Evolutionary conservation across 2,797 vertebrate species (phyloP), one percentile per base, ranked within the genome.

Genomic region (Austrolebias charrua): DNA sequence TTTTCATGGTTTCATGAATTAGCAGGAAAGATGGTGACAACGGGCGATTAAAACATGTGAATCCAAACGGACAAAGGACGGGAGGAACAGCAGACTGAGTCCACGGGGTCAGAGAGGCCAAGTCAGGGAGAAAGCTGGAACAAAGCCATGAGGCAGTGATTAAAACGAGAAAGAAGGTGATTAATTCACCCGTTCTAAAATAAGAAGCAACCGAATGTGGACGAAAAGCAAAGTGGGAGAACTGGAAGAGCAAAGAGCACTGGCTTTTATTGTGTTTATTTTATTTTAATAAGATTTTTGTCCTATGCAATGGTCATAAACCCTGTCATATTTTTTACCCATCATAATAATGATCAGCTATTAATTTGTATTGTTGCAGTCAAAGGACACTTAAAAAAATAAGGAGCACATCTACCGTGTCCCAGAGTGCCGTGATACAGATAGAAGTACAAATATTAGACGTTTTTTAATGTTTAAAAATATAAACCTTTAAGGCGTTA

Each of bases 21-120:
- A 69, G 86, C 81, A 70, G 79, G 51, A 20, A 75, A 71, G 78
- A 82, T 61, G 60, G 56, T 38, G 64, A 72, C 78, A n/a, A 78
- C 62, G 33, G 72, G 80, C 72, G 86, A 87, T 90, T 84, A 85
- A 84, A 86, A 83, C 40, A 63, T 82, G 77, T 55, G 76, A 86
- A 78, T 81, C 55, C 70, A 76, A 73, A 63, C 46, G 33, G 73
- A 66, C 53, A 53, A 47, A 55, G 59, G 47, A 18, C 15, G 24
- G 50, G 61, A 51, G 73, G 73, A 59, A 55, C 15, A 14, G 63
- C n/a, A 60, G 76, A 77, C 74, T 69, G 45, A 84, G 73, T 82
- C 67, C 61, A 66, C 31, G 66, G 69, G 78, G 84, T 81, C 78
- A 76, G 62, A 76, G 57, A 68, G 81, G 78, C 56, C 60, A 77